Evolutionary conservation across 2,888 invertebrate species (phyloP), one percentile per base, ranked within the genome.

Genomic region (Diaprepes abbreviatus): DNA sequence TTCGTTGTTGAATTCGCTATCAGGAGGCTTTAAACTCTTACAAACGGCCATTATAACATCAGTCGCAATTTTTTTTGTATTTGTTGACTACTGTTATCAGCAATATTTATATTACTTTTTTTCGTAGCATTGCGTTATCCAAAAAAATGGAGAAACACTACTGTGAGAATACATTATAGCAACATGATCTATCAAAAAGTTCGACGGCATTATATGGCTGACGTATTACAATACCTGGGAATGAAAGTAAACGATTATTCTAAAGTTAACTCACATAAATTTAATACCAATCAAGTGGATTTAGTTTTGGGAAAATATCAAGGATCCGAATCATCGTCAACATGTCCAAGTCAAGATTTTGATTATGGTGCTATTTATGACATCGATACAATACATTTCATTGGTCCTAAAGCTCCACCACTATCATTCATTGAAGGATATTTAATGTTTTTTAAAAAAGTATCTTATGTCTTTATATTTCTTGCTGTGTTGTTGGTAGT

Each of bases 61-160:
- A n/a, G n/a, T n/a, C n/a, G n/a, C n/a, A n/a, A n/a, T n/a, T n/a
- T n/a, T n/a, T n/a, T n/a, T n/a, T n/a, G n/a, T n/a, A n/a, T n/a
- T n/a, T n/a, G n/a, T n/a, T n/a, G n/a, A n/a, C n/a, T n/a, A n/a
- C n/a, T n/a, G n/a, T n/a, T n/a, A n/a, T n/a, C n/a, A n/a, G n/a
- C n/a, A n/a, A n/a, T n/a, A n/a, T n/a, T n/a, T n/a, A n/a, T n/a
- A n/a, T n/a, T n/a, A n/a, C n/a, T n/a, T n/a, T n/a, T n/a, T n/a
- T n/a, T n/a, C n/a, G n/a, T 12, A 50, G 50, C n/a, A 33, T 35
- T 19, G 0, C 28, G 21, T n/a, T 62, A 21, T 19, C 62, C 62
- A 12, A 35, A 62, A 35, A 28, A 35, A 33, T 62, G 62, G 50
- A 48, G 62, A 14, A 62, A 62, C 35, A 48, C 62, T 1, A 62